Conservation (phyloP, 1,140 invertebrate species). For the Bombus fervidus region DNA sequence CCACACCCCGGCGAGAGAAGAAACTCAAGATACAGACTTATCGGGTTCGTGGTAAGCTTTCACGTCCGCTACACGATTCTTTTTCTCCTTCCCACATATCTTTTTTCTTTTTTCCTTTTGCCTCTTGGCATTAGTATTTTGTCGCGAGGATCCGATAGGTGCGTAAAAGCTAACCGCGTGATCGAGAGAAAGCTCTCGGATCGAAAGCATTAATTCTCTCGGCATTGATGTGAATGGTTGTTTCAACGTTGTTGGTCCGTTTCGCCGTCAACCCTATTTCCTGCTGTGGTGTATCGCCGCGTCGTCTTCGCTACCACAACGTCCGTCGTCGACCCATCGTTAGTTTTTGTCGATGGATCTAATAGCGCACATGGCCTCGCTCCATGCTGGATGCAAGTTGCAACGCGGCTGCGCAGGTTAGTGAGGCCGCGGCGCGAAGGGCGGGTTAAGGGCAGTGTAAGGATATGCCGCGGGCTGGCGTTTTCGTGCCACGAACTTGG, state of each 20-base stretch:
- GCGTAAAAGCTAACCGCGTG: neutral
- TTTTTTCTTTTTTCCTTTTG: neutral
- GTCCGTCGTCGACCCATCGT: neutral
- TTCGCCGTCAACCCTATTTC: neutral
- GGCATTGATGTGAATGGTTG: neutral
- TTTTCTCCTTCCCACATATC: neutral
- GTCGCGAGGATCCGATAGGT: neutral
- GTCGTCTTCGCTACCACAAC: neutral
- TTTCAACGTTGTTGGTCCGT: neutral
- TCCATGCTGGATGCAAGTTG: constrained; percentile 72
- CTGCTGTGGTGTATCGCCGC: neutral
- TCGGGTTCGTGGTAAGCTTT: constrained; percentile 68
- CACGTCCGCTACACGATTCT: constrained; percentile 19
- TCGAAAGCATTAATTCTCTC: neutral
- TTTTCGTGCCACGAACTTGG: constrained; percentile 24
- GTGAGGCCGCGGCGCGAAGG: constrained; percentile 38
- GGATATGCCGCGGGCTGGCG: constrained; percentile 14
- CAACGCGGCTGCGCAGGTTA: constrained; percentile 63
- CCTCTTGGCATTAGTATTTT: neutral
- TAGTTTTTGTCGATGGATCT: constrained; percentile 1
- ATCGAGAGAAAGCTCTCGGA: neutral
- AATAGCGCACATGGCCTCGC: constrained; percentile 76
- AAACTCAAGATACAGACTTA: constrained; percentile 69
- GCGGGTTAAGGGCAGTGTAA: constrained; percentile 37
- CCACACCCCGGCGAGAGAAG: constrained; percentile 73